Evolutionary conservation across 2,797 vertebrate genomes (phyloP).

Genomic region (Loriculus beryllinus): DNA sequence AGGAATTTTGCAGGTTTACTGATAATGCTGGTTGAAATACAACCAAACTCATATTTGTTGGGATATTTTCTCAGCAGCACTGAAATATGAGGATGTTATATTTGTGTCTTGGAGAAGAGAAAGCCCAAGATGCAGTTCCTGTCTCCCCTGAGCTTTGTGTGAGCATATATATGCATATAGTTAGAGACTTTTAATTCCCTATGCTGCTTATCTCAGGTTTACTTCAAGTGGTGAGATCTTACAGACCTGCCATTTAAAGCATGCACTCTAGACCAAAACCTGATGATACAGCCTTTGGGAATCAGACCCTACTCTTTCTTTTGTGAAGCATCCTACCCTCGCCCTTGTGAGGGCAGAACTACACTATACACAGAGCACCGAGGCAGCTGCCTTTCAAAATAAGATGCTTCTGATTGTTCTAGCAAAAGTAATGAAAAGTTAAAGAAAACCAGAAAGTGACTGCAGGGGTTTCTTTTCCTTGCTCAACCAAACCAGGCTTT

Average conservation of each 20-base stretch:
- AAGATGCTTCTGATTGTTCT: conserved; percentile 7
- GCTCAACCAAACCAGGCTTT: neutral
- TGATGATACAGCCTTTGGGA: neutral
- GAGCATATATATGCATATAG: neutral
- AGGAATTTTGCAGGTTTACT: neutral
- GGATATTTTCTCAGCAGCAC: neutral
- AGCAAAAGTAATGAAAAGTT: conserved; percentile 15
- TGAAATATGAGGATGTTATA: neutral
- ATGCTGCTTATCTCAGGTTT: neutral
- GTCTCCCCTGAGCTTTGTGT: neutral
- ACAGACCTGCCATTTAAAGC: neutral
- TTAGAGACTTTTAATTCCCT: neutral
- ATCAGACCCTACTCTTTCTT: neutral
- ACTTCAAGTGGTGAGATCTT: neutral
- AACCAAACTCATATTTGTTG: neutral
- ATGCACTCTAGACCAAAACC: neutral
- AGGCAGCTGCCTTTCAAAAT: conserved; percentile 18
- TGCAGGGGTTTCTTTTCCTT: conserved; percentile 23
- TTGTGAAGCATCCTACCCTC: neutral
- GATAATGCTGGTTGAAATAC: neutral
- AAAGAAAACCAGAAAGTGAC: conserved; percentile 13
- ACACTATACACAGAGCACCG: neutral
- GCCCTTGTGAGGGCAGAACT: neutral
- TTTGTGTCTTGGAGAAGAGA: neutral
- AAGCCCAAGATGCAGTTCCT: neutral